phyloP scores from a whole-genome alignment of 2,888 invertebrate genomes.

The Caenorhabditis sp. region DNA sequence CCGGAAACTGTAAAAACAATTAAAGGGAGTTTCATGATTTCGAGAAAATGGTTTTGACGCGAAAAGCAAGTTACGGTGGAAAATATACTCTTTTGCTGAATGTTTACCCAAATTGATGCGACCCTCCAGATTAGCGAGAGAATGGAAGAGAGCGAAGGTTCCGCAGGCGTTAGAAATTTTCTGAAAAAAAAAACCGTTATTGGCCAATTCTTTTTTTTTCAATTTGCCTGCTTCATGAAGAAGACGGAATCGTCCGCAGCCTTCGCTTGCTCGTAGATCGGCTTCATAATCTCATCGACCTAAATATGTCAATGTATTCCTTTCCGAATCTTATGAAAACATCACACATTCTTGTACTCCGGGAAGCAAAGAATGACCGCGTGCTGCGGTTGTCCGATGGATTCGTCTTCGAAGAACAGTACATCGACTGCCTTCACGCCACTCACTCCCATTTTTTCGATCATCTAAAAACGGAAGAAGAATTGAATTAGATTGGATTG shows the following conservation, averaged over 20 bases:
- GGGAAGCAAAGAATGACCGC: constrained; percentile 89
- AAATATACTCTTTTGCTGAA: neutral
- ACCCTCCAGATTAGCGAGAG: constrained; percentile 89
- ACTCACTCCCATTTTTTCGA: constrained; percentile 79
- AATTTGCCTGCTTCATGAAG: constrained; percentile 79
- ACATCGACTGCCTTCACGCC: constrained; percentile 91
- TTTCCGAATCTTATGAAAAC: neutral
- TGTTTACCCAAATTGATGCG: constrained; percentile 73
- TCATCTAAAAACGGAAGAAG: constrained; percentile 73
- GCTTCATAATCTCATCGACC: constrained; percentile 73
- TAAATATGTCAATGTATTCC: constrained; percentile 49
- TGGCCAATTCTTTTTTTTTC: neutral
- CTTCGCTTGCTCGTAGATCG: constrained; percentile 72
- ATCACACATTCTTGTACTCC: constrained; percentile 77
- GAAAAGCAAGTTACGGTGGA: no score
- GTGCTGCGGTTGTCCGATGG: constrained; percentile 90
- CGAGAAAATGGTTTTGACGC: no score
- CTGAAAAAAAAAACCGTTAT: constrained; percentile 31
- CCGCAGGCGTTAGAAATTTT: constrained; percentile 89
- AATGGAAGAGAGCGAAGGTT: constrained; percentile 95
- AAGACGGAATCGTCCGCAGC: constrained; percentile 74
- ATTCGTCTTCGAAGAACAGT: constrained; percentile 92
- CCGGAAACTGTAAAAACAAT: no score
- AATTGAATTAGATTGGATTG: constrained; percentile 31
- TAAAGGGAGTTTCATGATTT: no score